Base-by-base conservation (phyloP, 2,797 vertebrate species). In the Hemibagrus guttatus region DNA sequence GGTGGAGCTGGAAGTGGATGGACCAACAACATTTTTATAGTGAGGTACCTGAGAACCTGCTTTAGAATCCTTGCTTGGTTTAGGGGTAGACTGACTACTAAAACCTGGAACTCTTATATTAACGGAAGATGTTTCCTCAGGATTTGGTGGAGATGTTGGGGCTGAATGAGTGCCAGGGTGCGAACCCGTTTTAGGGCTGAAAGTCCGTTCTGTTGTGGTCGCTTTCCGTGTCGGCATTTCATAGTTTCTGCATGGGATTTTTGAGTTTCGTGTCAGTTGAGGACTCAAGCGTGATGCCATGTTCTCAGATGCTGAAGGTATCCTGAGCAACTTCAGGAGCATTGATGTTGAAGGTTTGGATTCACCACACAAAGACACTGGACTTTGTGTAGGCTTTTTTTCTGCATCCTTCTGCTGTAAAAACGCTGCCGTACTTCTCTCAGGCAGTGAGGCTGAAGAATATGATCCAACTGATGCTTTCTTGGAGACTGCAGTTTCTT, bases 201-300 rank as follows among this genome's bases (percentile, higher is more conserved):
- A 93, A 56, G 94, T 95, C 72, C 94, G 85, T 90, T 96, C 95
- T 0, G 95, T 93, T 84, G 95, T 95, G 81, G 95, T 94, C 87
- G 94, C 95, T 91, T 95, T 94, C 72, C 95, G 93, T 0, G 92
- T 66, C 92, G 97, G 97, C 9, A 96, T 96, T 76, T 98, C 97
- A 13, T 97, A 96, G 89, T 96, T 96, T 81, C 97, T 97, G 56
- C 98, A 98, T 4, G 97, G 98, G 89, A 98, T 99, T 90, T 97
- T 95, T 84, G 97, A 98, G 91, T 93, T 97, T 26, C 96, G 96
- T 8, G 97, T 95, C 14, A 98, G 96, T 85, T 98, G 98, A 6
- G 98, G 97, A 87, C 97, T 98, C 78, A 99, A 95, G 1, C 96
- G 96, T 6, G 94, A 90, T 42, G 94, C 93, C 1, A 93, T 81